These are phyloP conservation scores for Zeugodacus cucurbitae DNA, from an alignment of 1,140 invertebrate species.

Conservation along the genomic window DNA sequence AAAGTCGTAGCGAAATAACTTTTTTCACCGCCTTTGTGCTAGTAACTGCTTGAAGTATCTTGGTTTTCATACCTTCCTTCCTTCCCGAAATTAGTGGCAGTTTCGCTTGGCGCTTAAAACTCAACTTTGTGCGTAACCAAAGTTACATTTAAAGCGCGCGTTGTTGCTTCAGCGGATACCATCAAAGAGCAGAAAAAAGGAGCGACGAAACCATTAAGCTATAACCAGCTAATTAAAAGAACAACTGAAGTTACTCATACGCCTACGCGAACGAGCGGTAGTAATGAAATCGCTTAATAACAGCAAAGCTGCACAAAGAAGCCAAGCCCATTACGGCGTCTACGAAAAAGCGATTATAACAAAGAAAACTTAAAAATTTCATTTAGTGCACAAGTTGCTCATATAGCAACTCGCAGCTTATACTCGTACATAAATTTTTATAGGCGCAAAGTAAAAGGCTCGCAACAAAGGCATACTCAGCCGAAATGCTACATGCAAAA, in stretches of 20 bases:
- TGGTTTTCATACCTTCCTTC: no score
- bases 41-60: no score
- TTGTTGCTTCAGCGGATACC: not conserved
- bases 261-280: not conserved
- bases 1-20: no score
- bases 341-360: not conserved
- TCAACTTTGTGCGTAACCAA: no score
- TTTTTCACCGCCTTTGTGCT: no score
- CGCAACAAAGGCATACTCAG: not conserved
- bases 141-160: no score
- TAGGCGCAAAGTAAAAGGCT: not conserved
- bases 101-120: not conserved
- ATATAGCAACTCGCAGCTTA: not conserved
- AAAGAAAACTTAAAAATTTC: conserved; percentile 6
- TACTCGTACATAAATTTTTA: not conserved
- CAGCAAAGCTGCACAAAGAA: not conserved
- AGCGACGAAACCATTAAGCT: not conserved
- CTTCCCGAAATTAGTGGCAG: not conserved
- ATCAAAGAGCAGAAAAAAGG: not conserved
- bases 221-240: not conserved
- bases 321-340: not conserved
- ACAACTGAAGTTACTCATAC: not conserved
- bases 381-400: not conserved
- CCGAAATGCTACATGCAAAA: not conserved
- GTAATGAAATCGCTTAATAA: not conserved